phyloP scores from a whole-genome alignment of 2,113 vertebrate species.

The Phaethornis superciliosus region DNA sequence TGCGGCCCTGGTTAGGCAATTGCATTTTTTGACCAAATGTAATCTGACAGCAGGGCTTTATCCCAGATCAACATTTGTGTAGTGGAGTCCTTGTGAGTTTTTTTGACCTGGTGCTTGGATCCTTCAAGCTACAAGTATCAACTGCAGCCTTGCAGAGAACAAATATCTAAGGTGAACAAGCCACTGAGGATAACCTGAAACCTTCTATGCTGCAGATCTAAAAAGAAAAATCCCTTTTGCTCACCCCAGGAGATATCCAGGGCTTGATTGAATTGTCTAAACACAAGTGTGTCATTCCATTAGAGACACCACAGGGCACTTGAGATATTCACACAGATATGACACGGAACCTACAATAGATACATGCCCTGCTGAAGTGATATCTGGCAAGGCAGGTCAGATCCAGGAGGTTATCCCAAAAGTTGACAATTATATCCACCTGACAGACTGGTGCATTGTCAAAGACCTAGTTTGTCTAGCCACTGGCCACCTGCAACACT shows the following conservation, averaged over 20 bases:
- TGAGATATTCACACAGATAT: neutral
- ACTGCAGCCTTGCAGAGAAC: neutral
- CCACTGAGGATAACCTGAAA: neutral
- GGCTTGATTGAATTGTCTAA: neutral
- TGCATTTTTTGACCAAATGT: neutral
- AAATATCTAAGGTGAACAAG: neutral
- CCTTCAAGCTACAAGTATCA: neutral
- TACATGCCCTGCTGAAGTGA: neutral
- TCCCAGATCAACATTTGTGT: neutral
- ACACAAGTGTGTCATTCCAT: accelerated
- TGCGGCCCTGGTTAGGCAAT: neutral
- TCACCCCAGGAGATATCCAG: neutral
- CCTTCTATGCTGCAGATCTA: neutral
- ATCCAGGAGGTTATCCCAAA: neutral
- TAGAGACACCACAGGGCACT: neutral
- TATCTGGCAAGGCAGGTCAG: neutral
- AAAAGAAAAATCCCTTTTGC: neutral
- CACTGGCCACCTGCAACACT: neutral
- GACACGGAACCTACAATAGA: neutral
- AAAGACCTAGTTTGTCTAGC: neutral
- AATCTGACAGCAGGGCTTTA: conserved; percentile 22
- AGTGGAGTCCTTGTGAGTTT: accelerated
- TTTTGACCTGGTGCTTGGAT: neutral
- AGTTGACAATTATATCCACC: neutral
- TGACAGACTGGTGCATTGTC: neutral